Conservation (phyloP, 1,140 invertebrate species). For the Camponotus vicinus region DNA sequence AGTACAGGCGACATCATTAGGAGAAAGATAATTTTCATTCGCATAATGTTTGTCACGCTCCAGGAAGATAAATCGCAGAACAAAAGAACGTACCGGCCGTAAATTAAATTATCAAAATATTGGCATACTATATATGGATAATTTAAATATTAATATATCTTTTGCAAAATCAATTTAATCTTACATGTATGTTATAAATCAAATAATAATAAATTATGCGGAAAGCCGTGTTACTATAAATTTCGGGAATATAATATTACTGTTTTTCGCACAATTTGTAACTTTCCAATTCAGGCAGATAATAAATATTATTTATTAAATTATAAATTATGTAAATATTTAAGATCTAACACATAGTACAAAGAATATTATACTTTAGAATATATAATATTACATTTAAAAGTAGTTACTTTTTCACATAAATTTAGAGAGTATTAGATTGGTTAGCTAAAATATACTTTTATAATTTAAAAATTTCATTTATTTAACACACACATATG, state of each 20-base stretch:
- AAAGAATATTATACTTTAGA: too few species aligned
- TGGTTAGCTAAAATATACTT: background rate
- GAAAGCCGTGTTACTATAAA: background rate
- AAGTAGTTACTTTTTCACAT: background rate
- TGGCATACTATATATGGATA: background rate
- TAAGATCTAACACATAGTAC: background rate
- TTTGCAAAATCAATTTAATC: background rate
- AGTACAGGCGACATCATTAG: conserved; percentile 39
- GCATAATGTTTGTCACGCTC: conserved; percentile 29
- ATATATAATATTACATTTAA: background rate
- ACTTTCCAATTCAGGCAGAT: background rate
- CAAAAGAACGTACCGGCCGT: background rate
- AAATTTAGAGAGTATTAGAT: background rate
- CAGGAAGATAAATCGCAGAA: conserved; percentile 5
- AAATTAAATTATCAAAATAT: conserved; percentile 48
- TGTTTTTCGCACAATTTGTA: background rate
- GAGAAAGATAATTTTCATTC: conserved; percentile 50
- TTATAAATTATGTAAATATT: background rate
- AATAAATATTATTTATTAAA: background rate
- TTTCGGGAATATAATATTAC: background rate
- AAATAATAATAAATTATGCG: conserved; percentile 8
- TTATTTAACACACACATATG: background rate
- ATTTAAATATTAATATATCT: background rate
- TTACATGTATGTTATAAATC: background rate
- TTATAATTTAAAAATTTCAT: background rate